phyloP scores from a whole-genome alignment of 2,888 invertebrate species.

The Allygus modestus region DNA sequence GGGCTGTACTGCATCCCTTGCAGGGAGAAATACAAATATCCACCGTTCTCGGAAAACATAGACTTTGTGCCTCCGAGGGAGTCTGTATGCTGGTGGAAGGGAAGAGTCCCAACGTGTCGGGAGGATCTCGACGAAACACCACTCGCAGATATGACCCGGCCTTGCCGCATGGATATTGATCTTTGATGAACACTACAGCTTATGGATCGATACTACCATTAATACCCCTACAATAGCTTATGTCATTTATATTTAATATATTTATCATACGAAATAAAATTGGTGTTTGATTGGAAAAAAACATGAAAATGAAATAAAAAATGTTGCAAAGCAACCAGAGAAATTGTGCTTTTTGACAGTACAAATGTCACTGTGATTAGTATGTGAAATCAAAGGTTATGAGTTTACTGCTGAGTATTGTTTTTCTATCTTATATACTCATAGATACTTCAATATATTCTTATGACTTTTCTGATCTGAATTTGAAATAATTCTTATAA shows the following conservation, averaged over 20 bases:
- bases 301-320: too few species aligned
- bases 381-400: too few species aligned
- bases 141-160: neutral
- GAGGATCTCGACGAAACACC: neutral
- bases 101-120: neutral
- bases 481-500: too few species aligned
- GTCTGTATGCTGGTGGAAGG: neutral
- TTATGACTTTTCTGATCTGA: too few species aligned
- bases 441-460: too few species aligned
- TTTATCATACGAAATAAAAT: neutral
- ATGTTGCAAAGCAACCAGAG: too few species aligned
- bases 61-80: neutral
- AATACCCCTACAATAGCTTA: too few species aligned
- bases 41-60: conserved; percentile 41
- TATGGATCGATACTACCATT: neutral
- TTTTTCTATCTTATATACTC: too few species aligned
- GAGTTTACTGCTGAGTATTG: too few species aligned
- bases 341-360: too few species aligned
- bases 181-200: neutral
- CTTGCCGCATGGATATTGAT: neutral
- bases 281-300: too few species aligned
- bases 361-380: too few species aligned
- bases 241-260: neutral
- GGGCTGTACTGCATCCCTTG: conserved; percentile 17
- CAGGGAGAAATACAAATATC: conserved; percentile 17